Evolutionary conservation across 2,113 vertebrate species (phyloP), one percentile per base, ranked within the genome.

Genomic region (Notothenia coriiceps): DNA sequence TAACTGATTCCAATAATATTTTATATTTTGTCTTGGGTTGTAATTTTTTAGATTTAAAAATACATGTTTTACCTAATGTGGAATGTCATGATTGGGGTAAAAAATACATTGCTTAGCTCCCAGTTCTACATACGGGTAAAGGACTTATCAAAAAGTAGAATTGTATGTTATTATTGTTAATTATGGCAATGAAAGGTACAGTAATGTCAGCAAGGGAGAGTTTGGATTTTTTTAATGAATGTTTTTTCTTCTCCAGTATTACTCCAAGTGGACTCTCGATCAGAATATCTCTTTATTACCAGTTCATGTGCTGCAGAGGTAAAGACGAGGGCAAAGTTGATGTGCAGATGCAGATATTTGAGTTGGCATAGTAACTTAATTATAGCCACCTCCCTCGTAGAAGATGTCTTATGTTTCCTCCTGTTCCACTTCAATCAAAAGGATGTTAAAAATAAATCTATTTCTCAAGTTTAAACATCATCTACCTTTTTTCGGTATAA

Each of bases 391-490:
- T 54, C 13, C 61, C 51, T 60, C 10, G 20, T 35, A 52, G 73
- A 68, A 52, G 73, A 68, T 65, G 69, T 74, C 35, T 80, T 29
- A 33, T 69, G 57, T 77, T 80, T 55, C 69, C 76, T 50, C 62
- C 65, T 88, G 55, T 62, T 80, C 8, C 8, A 40, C 76, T 79
- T 68, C 61, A 61, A 15, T 84, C 71, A 81, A 74, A 81, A 65
- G 10, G 11, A 51, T 74, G 66, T 80, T 88, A 80, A 68, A 87
- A 84, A 84, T 90, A 88, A 72, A 79, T 72, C 17, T 65, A 10
- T 54, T 86, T 70, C 65, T 18, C n/a, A 72, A 63, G 62, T 87
- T 85, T 80, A 75, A 83, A 67, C 74, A 63, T 79, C 59, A 40
- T 20, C 51, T 73, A 64, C 72, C 62, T 86, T 75, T 86, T 75